Evolutionary conservation across 2,888 invertebrate species (phyloP).

Genomic region (Synergus japonicus): DNA sequence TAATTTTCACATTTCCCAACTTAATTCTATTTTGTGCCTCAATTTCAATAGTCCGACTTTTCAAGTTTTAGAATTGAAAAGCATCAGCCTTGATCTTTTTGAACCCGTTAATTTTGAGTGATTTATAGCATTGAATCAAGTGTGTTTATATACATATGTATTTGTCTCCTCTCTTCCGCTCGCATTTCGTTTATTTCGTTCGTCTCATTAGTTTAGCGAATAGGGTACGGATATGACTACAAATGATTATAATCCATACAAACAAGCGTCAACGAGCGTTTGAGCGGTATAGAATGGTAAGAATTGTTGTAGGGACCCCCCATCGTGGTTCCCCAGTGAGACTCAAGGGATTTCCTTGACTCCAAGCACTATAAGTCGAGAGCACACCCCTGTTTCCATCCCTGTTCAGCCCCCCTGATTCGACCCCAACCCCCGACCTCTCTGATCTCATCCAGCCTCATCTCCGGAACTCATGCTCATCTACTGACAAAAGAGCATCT

Average conservation of each 20-base stretch:
- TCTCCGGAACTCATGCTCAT: conserved; percentile 58
- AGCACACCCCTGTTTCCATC: conserved; percentile 53
- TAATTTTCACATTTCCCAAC: background rate
- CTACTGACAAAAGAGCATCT: conserved; percentile 73
- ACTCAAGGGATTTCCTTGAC: conserved; percentile 68
- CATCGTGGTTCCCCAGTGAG: conserved; percentile 51
- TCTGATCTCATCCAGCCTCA: conserved; percentile 59
- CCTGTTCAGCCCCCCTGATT: conserved; percentile 51
- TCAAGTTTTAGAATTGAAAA: background rate
- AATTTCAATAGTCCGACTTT: too few species aligned
- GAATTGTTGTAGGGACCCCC: conserved; percentile 64
- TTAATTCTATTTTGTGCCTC: background rate
- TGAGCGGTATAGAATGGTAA: conserved; percentile 73
- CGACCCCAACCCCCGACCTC: conserved; percentile 54
- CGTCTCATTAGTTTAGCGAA: conserved; percentile 60
- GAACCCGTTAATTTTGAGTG: background rate
- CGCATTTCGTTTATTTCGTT: conserved; percentile 57
- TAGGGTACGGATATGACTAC: conserved; percentile 55
- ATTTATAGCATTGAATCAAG: background rate
- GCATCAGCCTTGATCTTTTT: background rate
- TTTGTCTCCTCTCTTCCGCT: conserved; percentile 43
- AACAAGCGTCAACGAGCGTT: conserved; percentile 75
- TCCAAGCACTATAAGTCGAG: conserved; percentile 39
- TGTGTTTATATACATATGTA: conserved; percentile 1
- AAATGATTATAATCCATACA: conserved; percentile 71